A percentile compares a stretch with the other conserved stretches of the same genome.
phyloP scores from a whole-genome alignment of 2,888 invertebrate genomes.

The Pseudococcus jackbeardsleyi region DNA sequence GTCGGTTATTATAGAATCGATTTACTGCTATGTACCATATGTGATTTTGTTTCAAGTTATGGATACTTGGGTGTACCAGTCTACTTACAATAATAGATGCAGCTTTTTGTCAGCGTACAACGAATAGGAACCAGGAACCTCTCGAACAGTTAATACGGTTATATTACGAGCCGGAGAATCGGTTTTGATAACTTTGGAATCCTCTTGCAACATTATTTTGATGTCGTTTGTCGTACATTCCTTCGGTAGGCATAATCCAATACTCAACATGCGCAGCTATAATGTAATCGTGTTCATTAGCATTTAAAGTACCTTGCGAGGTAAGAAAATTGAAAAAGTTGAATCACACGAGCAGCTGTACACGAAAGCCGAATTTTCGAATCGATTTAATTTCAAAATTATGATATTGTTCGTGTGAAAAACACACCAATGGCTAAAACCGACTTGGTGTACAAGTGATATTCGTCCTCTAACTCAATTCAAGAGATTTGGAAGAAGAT shows the following conservation, averaged over 20 bases:
- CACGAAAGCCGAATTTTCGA: too few relatives aligned
- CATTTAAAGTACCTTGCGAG: background rate
- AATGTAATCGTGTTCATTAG: constrained; percentile 44
- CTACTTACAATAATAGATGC: constrained; percentile 77
- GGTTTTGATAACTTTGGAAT: constrained; percentile 61
- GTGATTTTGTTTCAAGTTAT: too few relatives aligned
- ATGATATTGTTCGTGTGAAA: too few relatives aligned
- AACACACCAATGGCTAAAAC: too few relatives aligned
- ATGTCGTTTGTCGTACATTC: constrained; percentile 78
- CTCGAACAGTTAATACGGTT: constrained; percentile 75
- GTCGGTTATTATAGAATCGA: background rate
- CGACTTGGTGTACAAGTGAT: too few relatives aligned
- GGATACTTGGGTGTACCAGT: too few relatives aligned
- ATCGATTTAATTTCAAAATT: too few relatives aligned
- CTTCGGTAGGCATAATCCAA: constrained; percentile 83
- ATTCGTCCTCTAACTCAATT: too few relatives aligned
- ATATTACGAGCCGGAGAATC: constrained; percentile 70
- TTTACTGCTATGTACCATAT: background rate
- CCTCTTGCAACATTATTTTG: constrained; percentile 72
- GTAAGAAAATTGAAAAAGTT: too few relatives aligned
- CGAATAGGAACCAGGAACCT: constrained; percentile 79
- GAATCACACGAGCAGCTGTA: too few relatives aligned
- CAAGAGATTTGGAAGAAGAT: too few relatives aligned
- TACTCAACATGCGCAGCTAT: constrained; percentile 79
- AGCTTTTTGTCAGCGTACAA: constrained; percentile 77